phyloP scores from a whole-genome alignment of 2,797 vertebrate genomes.

The Hoplostethus atlanticus region DNA sequence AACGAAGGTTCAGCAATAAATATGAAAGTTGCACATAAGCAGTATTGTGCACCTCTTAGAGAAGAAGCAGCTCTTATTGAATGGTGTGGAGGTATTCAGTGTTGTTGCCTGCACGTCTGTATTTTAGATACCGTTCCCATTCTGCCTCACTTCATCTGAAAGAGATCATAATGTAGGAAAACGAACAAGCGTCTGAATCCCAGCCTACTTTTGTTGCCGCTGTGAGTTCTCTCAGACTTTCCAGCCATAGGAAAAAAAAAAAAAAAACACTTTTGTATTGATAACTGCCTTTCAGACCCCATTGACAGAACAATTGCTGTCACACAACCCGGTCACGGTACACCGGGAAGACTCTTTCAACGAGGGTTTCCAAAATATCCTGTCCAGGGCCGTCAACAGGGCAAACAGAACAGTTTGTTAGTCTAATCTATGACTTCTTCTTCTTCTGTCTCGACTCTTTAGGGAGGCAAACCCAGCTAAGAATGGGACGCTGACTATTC shows the following conservation, averaged over 20 bases:
- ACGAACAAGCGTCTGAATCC: slow-evolving; percentile 59
- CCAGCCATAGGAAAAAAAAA: slow-evolving; percentile 46
- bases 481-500: slow-evolving; percentile 57
- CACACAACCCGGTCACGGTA: slow-evolving; percentile 68
- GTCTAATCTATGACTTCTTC: slow-evolving; percentile 56
- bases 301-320: slow-evolving; percentile 53
- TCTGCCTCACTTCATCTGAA: slow-evolving; percentile 78
- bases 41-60: slow-evolving; percentile 32
- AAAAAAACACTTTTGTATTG: slow-evolving; percentile 56
- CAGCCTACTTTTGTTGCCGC: slow-evolving; percentile 49
- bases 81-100: slow-evolving; percentile 47
- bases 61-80: slow-evolving; percentile 50
- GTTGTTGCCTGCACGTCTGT: slow-evolving; percentile 67
- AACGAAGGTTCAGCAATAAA: slow-evolving; percentile 31
- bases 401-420: slow-evolving; percentile 72
- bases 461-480: slow-evolving; percentile 49
- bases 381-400: slow-evolving; percentile 62
- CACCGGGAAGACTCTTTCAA: slow-evolving; percentile 69
- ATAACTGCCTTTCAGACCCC: slow-evolving; percentile 62
- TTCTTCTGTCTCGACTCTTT: slow-evolving; percentile 60
- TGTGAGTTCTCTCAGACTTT: slow-evolving; percentile 55
- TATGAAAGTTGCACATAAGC: slow-evolving; percentile 15
- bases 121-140: slow-evolving; percentile 67
- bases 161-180: slow-evolving; percentile 63
- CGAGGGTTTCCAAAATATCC: slow-evolving; percentile 74